phyloP scores from a whole-genome alignment of 2,797 vertebrate species.

The Novumbra hubbsi region DNA sequence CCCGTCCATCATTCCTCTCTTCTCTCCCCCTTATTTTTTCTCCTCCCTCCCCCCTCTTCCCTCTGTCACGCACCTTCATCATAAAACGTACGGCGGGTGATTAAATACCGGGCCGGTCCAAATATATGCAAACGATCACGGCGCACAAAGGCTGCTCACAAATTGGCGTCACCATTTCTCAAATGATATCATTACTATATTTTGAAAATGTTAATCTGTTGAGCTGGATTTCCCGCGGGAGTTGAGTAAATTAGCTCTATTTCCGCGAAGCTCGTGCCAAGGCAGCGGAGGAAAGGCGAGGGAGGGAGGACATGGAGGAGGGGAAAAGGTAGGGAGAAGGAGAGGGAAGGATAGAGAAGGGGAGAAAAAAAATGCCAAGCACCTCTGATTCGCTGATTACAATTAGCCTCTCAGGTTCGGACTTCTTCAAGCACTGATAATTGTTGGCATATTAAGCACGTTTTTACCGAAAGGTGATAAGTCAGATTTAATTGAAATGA shows the following conservation, averaged over 20 bases:
- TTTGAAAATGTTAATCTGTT: conserved; percentile 99
- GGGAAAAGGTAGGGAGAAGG: conserved; percentile 3
- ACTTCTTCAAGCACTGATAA: conserved; percentile 99
- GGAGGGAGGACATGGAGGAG: not conserved
- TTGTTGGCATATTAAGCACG: conserved; percentile 99
- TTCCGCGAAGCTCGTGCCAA: conserved; percentile 93
- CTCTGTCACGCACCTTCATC: not conserved
- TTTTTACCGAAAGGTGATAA: conserved; percentile 99
- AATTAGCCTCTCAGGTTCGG: conserved; percentile 97
- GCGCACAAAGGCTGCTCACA: conserved; percentile 87
- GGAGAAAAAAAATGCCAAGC: conserved; percentile 80
- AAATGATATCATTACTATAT: conserved; percentile 99
- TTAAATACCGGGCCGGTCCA: conserved; percentile 79
- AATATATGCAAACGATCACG: conserved; percentile 85
- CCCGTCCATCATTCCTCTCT: not conserved
- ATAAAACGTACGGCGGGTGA: conserved; percentile 55
- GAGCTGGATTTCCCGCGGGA: conserved; percentile 93
- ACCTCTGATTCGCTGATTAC: conserved; percentile 92
- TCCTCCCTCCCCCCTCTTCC: not conserved
- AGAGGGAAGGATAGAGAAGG: conserved; percentile 28
- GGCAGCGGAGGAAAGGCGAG: conserved; percentile 76
- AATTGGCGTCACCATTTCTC: conserved; percentile 99
- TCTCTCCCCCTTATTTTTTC: not conserved
- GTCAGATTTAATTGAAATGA: conserved; percentile 99
- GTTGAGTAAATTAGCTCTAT: conserved; percentile 97